phyloP scores from a whole-genome alignment of 2,888 invertebrate genomes.

The Eueremaeus valkanovi region DNA sequence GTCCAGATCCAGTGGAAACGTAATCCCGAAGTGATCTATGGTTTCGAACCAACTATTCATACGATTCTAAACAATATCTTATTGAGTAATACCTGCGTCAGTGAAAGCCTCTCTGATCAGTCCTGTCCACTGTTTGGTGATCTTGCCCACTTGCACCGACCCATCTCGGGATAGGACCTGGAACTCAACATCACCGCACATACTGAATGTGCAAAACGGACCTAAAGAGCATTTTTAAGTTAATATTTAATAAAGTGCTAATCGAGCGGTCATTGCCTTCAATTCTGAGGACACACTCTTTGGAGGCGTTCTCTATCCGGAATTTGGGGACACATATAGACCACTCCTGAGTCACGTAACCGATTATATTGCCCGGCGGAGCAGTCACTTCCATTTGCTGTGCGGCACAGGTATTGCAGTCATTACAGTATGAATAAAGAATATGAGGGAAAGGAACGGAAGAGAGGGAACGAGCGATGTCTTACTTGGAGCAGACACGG shows the following conservation, averaged over 20 bases:
- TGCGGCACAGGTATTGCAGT: neutral
- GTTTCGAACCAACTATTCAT: conserved; percentile 60
- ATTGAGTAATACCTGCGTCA: conserved; percentile 72
- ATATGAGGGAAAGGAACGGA: too few relatives aligned
- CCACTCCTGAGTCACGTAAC: conserved; percentile 50
- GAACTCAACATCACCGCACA: conserved; percentile 68
- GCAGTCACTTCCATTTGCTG: conserved; percentile 69
- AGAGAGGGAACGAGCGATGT: too few relatives aligned
- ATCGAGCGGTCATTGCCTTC: conserved; percentile 56
- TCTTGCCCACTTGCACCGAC: conserved; percentile 71
- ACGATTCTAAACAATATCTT: conserved; percentile 81
- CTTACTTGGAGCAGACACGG: conserved; percentile 73
- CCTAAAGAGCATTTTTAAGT: conserved; percentile 51
- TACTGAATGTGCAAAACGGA: conserved; percentile 66
- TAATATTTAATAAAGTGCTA: neutral
- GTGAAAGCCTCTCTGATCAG: conserved; percentile 74
- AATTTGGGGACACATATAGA: conserved; percentile 56
- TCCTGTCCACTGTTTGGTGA: conserved; percentile 86
- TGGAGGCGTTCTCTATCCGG: conserved; percentile 67
- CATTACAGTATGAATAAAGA: neutral
- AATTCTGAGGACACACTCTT: conserved; percentile 69
- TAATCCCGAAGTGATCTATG: conserved; percentile 77
- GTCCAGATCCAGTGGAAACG: conserved; percentile 85
- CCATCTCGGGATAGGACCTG: conserved; percentile 61
- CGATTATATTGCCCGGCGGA: conserved; percentile 52